These are phyloP conservation scores for Heliornis fulica DNA, from an alignment of 2,113 vertebrate species.

Conservation along the genomic window DNA sequence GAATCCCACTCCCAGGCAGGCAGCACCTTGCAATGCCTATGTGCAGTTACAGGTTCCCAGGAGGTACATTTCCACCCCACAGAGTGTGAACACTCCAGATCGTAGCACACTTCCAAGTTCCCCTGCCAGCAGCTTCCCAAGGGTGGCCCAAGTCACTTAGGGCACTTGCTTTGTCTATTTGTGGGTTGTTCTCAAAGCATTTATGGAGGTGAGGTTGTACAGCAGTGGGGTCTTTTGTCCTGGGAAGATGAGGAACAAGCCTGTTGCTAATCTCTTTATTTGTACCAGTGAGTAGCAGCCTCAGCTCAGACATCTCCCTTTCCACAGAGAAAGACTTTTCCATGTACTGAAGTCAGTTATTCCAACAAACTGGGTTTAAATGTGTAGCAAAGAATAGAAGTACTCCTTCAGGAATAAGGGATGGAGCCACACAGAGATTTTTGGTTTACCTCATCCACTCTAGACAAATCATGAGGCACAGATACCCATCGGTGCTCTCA, in stretches of 20 bases:
- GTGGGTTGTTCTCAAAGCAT: slow-evolving; percentile 91
- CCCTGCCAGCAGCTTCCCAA: neutral
- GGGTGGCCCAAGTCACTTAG: neutral
- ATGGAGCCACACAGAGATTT: neutral
- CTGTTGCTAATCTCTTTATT: neutral
- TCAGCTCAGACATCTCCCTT: neutral
- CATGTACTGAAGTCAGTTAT: neutral
- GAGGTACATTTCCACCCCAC: neutral
- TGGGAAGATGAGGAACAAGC: neutral
- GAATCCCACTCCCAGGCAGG: neutral
- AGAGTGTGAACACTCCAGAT: neutral
- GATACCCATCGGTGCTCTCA: rapidly evolving
- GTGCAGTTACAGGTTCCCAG: neutral
- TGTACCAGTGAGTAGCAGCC: neutral
- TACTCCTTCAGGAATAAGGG: neutral
- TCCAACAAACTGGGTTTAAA: neutral
- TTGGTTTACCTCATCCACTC: neutral
- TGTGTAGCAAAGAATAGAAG: neutral
- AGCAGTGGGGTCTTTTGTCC: slow-evolving; percentile 86
- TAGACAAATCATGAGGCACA: neutral
- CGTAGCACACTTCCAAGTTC: neutral
- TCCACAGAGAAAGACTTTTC: neutral
- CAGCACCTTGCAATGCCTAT: neutral
- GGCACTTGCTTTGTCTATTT: slow-evolving; percentile 59
- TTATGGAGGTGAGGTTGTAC: slow-evolving; percentile 91